A percentile compares a stretch with the other conserved stretches of the same genome.
phyloP scores from a whole-genome alignment of 2,797 vertebrate genomes.

The Amazona ochrocephala region DNA sequence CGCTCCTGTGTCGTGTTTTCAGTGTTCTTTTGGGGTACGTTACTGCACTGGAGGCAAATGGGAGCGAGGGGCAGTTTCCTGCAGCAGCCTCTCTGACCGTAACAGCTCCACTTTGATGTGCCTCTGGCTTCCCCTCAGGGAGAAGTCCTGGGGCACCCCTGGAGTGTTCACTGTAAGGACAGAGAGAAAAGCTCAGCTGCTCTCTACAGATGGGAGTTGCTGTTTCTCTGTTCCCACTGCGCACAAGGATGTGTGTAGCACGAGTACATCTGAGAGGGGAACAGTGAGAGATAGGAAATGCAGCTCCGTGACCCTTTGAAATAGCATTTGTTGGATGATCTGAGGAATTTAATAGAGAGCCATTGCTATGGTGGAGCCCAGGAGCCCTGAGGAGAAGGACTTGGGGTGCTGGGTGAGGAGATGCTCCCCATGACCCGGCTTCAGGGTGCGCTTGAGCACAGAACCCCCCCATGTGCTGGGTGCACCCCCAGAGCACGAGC shows the following conservation, averaged over 20 bases:
- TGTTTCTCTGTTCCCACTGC: neutral
- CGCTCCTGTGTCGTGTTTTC: neutral
- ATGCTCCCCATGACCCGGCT: neutral
- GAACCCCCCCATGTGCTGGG: neutral
- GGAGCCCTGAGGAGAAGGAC: neutral
- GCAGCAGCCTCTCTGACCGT: neutral
- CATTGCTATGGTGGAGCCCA: neutral
- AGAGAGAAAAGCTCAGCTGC: neutral
- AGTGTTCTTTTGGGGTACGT: neutral
- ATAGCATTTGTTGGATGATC: neutral
- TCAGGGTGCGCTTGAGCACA: neutral
- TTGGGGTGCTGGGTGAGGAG: neutral
- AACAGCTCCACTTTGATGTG: neutral
- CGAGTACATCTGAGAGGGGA: neutral
- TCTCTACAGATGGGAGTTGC: neutral
- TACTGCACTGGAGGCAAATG: neutral
- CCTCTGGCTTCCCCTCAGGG: neutral
- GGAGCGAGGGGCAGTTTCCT: neutral
- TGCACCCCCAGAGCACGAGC: neutral
- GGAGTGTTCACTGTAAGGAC: neutral
- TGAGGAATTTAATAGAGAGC: neutral
- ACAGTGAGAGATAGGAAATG: neutral
- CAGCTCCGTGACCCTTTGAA: neutral
- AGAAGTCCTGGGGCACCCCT: neutral
- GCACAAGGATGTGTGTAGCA: accelerated